Conservation (phyloP, 1,140 invertebrate species). For the Drosophila burlai region DNA sequence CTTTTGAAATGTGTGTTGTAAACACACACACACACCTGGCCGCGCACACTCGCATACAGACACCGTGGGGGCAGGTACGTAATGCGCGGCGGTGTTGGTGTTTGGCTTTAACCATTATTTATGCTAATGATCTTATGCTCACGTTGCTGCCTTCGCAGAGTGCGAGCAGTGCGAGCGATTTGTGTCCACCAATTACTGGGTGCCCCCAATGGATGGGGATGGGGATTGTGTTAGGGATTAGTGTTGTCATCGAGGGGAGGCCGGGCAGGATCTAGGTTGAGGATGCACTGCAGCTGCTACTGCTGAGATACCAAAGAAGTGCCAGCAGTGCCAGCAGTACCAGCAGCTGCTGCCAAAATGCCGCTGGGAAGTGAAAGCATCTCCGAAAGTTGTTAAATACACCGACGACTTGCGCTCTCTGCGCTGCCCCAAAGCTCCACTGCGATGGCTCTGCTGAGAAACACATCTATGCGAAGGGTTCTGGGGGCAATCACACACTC, state of each 20-base stretch:
- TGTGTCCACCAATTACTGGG: slow-evolving; percentile 35
- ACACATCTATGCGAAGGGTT: slow-evolving; percentile 13
- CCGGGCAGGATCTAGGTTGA: slow-evolving; percentile 3
- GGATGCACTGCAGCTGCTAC: slow-evolving; percentile 23
- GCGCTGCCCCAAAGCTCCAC: not conserved
- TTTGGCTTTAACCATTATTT: slow-evolving; percentile 80
- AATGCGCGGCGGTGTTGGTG: slow-evolving; percentile 52
- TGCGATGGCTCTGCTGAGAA: slow-evolving; percentile 9
- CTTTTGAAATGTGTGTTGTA: slow-evolving; percentile 83
- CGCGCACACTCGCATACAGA: not conserved
- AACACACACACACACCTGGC: slow-evolving; percentile 37
- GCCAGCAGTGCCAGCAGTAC: slow-evolving; percentile 11
- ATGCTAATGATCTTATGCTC: slow-evolving; percentile 75
- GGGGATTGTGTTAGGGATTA: too few relatives aligned
- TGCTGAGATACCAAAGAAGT: slow-evolving; percentile 30
- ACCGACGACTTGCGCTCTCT: slow-evolving; percentile 30
- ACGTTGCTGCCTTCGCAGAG: slow-evolving; percentile 50
- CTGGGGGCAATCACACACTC: not conserved
- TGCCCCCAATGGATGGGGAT: not conserved
- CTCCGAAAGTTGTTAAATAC: slow-evolving; percentile 76
- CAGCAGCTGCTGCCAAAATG: slow-evolving; percentile 58
- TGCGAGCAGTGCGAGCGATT: slow-evolving; percentile 17
- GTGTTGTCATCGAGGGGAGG: not conserved
- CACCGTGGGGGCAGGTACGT: slow-evolving; percentile 25
- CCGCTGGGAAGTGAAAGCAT: slow-evolving; percentile 76